These are phyloP conservation scores for Elephas maximus DNA, from an alignment of 2,113 vertebrate genomes.

Conservation along the genomic window DNA sequence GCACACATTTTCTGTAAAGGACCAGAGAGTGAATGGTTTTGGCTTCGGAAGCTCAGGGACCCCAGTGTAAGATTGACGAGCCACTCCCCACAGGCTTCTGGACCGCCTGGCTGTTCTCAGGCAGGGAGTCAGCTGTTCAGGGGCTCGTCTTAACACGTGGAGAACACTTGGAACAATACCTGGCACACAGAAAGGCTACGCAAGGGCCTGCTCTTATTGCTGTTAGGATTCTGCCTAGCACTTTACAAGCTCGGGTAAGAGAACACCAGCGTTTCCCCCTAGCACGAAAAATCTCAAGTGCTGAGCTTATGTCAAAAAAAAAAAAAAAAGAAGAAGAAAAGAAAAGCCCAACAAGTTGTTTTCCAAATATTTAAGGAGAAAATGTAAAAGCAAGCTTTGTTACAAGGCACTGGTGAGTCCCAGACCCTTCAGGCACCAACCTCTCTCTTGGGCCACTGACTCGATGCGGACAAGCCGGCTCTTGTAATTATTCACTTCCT, in stretches of 20 bases:
- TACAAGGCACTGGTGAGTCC: neutral
- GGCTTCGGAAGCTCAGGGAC: neutral
- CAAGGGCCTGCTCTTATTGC: neutral
- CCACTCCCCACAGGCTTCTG: neutral
- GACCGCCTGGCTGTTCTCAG: neutral
- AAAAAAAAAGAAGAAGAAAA: neutral
- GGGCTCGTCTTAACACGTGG: neutral
- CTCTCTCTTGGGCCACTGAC: neutral
- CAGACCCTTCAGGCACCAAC: neutral
- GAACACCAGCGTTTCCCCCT: neutral
- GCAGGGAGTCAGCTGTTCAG: neutral
- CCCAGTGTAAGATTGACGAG: neutral
- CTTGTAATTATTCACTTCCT: neutral
- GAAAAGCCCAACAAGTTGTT: neutral
- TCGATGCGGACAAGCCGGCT: neutral
- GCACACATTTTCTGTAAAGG: too few relatives aligned
- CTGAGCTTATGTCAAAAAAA: neutral
- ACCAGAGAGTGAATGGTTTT: too few relatives aligned
- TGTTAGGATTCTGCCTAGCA: neutral
- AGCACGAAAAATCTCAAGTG: neutral
- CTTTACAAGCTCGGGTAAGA: neutral
- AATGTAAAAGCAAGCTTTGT: conserved; percentile 14
- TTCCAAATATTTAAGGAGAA: neutral
- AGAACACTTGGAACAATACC: neutral
- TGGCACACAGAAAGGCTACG: neutral